Conservation (phyloP, 2,113 vertebrate genomes). For the Apteryx owenii region DNA sequence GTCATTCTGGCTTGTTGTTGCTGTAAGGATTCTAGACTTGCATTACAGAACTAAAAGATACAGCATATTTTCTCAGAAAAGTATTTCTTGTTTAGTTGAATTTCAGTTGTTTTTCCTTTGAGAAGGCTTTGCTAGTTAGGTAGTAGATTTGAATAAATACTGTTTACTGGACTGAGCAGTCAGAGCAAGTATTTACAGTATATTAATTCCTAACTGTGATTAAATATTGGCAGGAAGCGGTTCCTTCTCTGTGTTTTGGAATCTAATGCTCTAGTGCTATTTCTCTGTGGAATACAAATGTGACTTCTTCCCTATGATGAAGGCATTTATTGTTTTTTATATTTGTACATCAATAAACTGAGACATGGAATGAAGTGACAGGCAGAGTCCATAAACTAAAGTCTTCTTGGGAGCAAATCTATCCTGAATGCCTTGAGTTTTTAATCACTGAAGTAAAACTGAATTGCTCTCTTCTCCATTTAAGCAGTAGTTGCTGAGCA, state of each 20-base stretch:
- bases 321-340: neutral
- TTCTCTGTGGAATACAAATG: neutral
- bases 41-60: neutral
- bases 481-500: neutral
- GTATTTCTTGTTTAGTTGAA: neutral
- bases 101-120: neutral
- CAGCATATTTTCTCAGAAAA: neutral
- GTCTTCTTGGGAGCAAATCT: neutral
- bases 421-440: fast-evolving
- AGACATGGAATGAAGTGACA: neutral
- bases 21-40: neutral
- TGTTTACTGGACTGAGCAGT: neutral
- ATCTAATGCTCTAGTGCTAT: neutral
- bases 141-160: neutral
- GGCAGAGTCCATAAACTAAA: neutral
- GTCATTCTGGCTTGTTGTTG: neutral
- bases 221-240: neutral
- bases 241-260: neutral
- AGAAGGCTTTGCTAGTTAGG: neutral
- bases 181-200: neutral
- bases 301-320: neutral
- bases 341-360: neutral
- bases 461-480: neutral
- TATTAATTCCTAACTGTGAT: neutral
- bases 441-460: neutral